Conservation (phyloP, 2,797 vertebrate species). For the Microctenopoma lineatum region DNA sequence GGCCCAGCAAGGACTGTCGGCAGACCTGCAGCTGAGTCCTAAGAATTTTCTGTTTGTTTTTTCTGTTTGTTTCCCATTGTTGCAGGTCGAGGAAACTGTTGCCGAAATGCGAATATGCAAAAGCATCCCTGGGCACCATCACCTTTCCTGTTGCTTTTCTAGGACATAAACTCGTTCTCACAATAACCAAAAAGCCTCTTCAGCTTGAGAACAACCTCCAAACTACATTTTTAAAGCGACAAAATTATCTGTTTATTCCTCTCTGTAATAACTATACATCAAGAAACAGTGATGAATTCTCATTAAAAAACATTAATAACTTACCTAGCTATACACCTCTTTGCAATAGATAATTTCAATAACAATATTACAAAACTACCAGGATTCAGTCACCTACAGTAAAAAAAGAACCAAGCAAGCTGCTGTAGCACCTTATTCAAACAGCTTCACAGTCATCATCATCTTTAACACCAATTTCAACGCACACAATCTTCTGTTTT, state of each 20-base stretch:
- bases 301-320: slow-evolving; percentile 74
- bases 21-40: neutral
- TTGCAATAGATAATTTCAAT: slow-evolving; percentile 64
- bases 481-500: slow-evolving; percentile 12
- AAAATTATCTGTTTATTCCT: slow-evolving; percentile 29
- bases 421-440: slow-evolving; percentile 75
- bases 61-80: neutral
- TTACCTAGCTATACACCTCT: slow-evolving; percentile 72
- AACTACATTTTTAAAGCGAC: slow-evolving; percentile 42
- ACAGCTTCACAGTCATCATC: slow-evolving; percentile 52
- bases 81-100: slow-evolving; percentile 33
- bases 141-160: slow-evolving; percentile 32
- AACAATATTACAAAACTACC: slow-evolving; percentile 78
- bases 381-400: slow-evolving; percentile 69
- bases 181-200: slow-evolving; percentile 29
- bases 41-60: neutral
- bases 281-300: slow-evolving; percentile 53
- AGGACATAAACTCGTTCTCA: slow-evolving; percentile 32
- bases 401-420: slow-evolving; percentile 67
- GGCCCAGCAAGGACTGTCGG: too few relatives aligned
- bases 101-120: slow-evolving; percentile 1
- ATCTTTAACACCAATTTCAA: slow-evolving; percentile 12
- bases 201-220: slow-evolving; percentile 23
- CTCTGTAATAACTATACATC: slow-evolving; percentile 52
- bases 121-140: slow-evolving; percentile 13